Evolutionary conservation across 2,888 invertebrate genomes (phyloP).

Genomic region (Apodemia zela): DNA sequence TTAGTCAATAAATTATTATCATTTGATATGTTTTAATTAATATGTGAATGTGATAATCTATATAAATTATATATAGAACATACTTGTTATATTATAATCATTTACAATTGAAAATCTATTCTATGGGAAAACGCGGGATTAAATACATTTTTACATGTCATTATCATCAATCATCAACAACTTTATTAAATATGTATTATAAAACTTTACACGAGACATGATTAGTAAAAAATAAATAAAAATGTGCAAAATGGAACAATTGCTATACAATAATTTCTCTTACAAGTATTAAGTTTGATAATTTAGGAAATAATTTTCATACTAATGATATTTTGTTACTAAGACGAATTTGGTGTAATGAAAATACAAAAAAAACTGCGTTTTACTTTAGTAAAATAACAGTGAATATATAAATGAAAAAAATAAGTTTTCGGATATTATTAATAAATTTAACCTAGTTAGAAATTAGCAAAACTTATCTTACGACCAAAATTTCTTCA

Average conservation of each 20-base stretch:
- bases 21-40: conserved; percentile 49
- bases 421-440: too few relatives aligned
- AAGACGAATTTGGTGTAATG: too few relatives aligned
- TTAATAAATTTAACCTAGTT: too few relatives aligned
- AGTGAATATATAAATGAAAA: too few relatives aligned
- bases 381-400: too few relatives aligned
- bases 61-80: neutral
- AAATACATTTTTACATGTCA: conserved; percentile 63
- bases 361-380: too few relatives aligned
- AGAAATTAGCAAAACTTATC: too few relatives aligned
- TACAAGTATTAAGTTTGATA: neutral
- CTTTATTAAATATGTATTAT: conserved; percentile 49
- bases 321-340: too few relatives aligned
- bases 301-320: neutral
- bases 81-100: conserved; percentile 7
- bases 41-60: conserved; percentile 3
- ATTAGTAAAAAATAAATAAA: neutral
- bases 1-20: conserved; percentile 56
- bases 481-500: too few relatives aligned
- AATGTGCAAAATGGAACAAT: neutral
- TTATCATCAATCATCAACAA: conserved; percentile 63
- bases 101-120: conserved; percentile 37
- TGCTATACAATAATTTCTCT: neutral
- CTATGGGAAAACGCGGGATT: conserved; percentile 57
- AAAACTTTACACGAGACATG: conserved; percentile 24